These are phyloP conservation scores for Ptiloglossa arizonensis DNA, from an alignment of 1,140 invertebrate species.

Conservation along the genomic window DNA sequence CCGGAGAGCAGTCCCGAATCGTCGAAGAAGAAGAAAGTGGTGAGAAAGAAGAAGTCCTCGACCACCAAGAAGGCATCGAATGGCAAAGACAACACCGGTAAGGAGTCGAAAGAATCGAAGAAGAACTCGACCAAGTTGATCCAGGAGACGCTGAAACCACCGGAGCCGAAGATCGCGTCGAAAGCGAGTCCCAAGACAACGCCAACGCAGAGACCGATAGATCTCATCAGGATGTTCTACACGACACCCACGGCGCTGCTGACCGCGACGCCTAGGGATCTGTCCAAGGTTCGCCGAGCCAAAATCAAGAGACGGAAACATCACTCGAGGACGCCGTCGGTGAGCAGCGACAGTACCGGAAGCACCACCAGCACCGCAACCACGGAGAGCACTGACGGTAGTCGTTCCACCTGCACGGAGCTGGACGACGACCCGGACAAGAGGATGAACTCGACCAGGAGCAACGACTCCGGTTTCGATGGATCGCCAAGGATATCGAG, in stretches of 20 bases:
- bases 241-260: slow-evolving; percentile 77
- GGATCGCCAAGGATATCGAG: slow-evolving; percentile 79
- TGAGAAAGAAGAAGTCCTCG: slow-evolving; percentile 70
- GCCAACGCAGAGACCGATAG: slow-evolving; percentile 72
- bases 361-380: slow-evolving; percentile 75
- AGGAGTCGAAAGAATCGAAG: slow-evolving; percentile 54
- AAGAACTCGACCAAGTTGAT: slow-evolving; percentile 26
- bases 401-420: slow-evolving; percentile 71
- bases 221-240: slow-evolving; percentile 79
- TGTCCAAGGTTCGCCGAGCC: slow-evolving; percentile 75
- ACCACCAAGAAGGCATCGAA: slow-evolving; percentile 51
- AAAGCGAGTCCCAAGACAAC: slow-evolving; percentile 55
- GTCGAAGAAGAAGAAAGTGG: slow-evolving; percentile 69
- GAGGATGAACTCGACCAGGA: slow-evolving; percentile 77
- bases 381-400: slow-evolving; percentile 72
- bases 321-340: slow-evolving; percentile 71
- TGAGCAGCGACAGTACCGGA: slow-evolving; percentile 79
- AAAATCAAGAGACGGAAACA: slow-evolving; percentile 77
- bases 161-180: slow-evolving; percentile 44
- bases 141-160: slow-evolving; percentile 48
- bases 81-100: slow-evolving; percentile 58
- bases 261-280: slow-evolving; percentile 78
- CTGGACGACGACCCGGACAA: slow-evolving; percentile 76
- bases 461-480: slow-evolving; percentile 81
- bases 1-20: slow-evolving; percentile 51